Conservation (phyloP, 2,888 invertebrate genomes). For the Chironomus riparius region DNA sequence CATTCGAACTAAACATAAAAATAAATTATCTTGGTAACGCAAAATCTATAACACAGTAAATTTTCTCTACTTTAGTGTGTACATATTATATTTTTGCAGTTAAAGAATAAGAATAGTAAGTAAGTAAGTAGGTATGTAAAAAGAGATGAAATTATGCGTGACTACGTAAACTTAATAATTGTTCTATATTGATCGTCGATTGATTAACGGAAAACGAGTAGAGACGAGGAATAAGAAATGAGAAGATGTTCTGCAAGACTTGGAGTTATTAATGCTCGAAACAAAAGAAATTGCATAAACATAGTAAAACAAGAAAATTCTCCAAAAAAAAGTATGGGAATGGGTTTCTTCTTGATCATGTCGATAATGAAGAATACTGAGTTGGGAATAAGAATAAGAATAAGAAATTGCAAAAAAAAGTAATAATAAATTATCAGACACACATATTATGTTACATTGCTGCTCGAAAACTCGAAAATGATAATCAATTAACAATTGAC, state of each 20-base stretch:
- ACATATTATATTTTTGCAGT: too few species aligned
- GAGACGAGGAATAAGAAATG: not conserved
- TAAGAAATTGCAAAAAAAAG: not conserved
- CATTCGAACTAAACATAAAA: slow-evolving; percentile 7
- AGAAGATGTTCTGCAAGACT: not conserved
- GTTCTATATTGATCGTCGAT: not conserved
- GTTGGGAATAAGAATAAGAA: not conserved
- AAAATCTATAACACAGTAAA: not conserved
- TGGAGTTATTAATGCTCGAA: not conserved
- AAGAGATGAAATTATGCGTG: not conserved
- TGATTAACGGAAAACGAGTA: not conserved
- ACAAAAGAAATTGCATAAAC: too few species aligned
- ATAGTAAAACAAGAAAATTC: too few species aligned
- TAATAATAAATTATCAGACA: not conserved
- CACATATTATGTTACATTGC: not conserved
- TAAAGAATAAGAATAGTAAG: not conserved
- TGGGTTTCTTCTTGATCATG: too few species aligned
- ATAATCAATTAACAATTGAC: slow-evolving; percentile 19
- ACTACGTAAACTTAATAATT: not conserved
- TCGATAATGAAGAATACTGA: not conserved
- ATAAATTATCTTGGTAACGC: slow-evolving; percentile 3
- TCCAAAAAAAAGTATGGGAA: too few species aligned
- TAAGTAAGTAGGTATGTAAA: not conserved
- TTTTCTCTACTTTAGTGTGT: not conserved
- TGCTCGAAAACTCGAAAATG: not conserved